Percentiles rank a stretch among this genome's conserved stretches.
These are phyloP conservation scores for Vesta saturnalis DNA, from an alignment of 2,888 invertebrate species.

Conservation along the genomic window DNA sequence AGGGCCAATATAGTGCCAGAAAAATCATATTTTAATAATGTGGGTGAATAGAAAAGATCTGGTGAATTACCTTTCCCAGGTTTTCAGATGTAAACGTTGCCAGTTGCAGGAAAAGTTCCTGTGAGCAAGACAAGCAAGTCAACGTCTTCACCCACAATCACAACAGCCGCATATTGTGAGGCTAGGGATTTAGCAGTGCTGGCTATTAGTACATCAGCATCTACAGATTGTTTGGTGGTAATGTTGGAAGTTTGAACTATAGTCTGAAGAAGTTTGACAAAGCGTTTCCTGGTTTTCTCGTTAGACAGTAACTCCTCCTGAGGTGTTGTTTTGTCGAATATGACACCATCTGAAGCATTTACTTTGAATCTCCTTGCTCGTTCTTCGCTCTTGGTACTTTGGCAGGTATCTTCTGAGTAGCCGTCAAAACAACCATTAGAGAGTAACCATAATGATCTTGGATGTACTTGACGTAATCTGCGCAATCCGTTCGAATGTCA, in stretches of 20 bases:
- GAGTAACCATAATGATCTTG: constrained; percentile 5
- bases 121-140: constrained; percentile 5
- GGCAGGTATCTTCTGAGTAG: constrained; percentile 1
- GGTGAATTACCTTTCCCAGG: not conserved
- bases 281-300: not conserved
- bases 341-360: not conserved
- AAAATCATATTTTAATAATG: constrained; percentile 5
- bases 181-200: not conserved
- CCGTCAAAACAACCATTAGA: constrained; percentile 5
- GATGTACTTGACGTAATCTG: constrained; percentile 13
- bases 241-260: not conserved
- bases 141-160: constrained; percentile 2
- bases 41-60: constrained; percentile 8
- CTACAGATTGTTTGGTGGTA: not conserved
- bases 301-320: not conserved
- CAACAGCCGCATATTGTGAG: constrained; percentile 6
- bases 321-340: not conserved
- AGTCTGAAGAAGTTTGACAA: not conserved
- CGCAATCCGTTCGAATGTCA: constrained; percentile 5
- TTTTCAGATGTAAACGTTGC: not conserved
- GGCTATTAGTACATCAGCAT: too few species aligned
- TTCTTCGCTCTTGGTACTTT: constrained; percentile 6
- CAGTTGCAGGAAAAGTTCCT: not conserved
- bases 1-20: too few species aligned
- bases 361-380: not conserved